Base-by-base conservation (phyloP, 2,113 vertebrate genomes). In the Sphyrna mokarran region DNA sequence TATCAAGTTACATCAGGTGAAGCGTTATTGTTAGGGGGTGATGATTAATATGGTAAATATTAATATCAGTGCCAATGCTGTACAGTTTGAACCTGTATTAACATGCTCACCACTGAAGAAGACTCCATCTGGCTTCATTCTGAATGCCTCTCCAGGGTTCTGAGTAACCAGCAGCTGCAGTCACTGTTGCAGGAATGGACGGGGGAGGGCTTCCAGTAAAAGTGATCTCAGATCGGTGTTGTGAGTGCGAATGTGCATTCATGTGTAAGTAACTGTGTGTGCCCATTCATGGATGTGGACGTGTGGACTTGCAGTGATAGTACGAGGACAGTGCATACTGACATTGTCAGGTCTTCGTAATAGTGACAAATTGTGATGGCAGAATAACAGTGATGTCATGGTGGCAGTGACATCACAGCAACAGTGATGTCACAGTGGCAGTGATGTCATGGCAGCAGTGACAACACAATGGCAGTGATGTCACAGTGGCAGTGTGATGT, bases 1-100 rank as follows among this genome's bases (percentile, higher is more conserved):
- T 68, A 93, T 68, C 89, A 40, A 83, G 89, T 93, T 93, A 93
- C 89, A 93, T 68, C 61, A 33, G 89, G 89, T 66, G 89, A 93
- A 66, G 89, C 89, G 22, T 93, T n/a, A 66, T 93, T 93, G 89
- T 93, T 93, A 93, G 61, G 89, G 89, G n/a, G 33, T 66, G 61
- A 93, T 37, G n/a, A 68, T 93, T 93, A 68, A 93, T 93, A 93
- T 63, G 63, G 61, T 93, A 37, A 63, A 66, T 93, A 93, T 93
- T 37, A 63, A 93, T 93, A 93, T 93, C 61, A 91, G 89, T 93
- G 89, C 33, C 89, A n/a, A n/a, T 93, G 66, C 89, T 93, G 89
- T 93, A 93, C 89, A 93, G 89, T 93, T 93, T 37, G 66, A 93
- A 93, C 61, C 89, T 93, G 89, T 37, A 66, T 93, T 37, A 93